Evolutionary conservation across 2,797 vertebrate genomes (phyloP), one percentile per base, ranked within the genome.

Genomic region (Rachycentron canadum): DNA sequence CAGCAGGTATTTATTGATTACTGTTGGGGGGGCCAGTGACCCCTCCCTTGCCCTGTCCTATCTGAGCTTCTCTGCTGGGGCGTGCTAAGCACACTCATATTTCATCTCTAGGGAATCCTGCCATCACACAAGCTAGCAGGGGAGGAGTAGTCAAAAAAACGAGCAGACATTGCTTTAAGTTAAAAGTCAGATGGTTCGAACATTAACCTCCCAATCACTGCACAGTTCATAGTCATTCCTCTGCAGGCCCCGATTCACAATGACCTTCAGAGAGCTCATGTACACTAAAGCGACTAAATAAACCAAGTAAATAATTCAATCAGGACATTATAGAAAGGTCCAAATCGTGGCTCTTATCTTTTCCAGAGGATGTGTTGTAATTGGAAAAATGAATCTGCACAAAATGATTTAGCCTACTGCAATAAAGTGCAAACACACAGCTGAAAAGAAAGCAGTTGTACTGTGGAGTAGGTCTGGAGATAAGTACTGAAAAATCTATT

Each of bases 1-100:
- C 92, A 92, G 96, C 90, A 95, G 96, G 96, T 95, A 95, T 92
- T 94, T 96, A 96, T 95, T 94, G 96, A 96, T 93, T 93, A 95
- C 93, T 92, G 96, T 96, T 94, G 93, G 91, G 91, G n/a, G 86
- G 94, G 95, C 86, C 89, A 94, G 86, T 95, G 96, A 97, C 94
- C 93, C 80, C 87, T 93, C 90, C 91, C 74, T 81, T 57, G 88
- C 84, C 92, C 89, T 73, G 82, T 91, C 92, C 93, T 94, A 94
- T 93, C 92, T 94, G 94, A 82, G 71, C 75, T 34, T 67, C 69
- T 84, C 69, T 82, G 82, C 47, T 61, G 66, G 76, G 67, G 66
- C 69, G 58, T 80, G 81, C 89, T 86, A 73, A 83, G 82, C 73
- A 94, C 92, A 89, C 83, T 93, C 93, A 94, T 96, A 95, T 95